Evolutionary conservation across 1,140 invertebrate species (phyloP).

Genomic region (Philopotamus ludificatus): DNA sequence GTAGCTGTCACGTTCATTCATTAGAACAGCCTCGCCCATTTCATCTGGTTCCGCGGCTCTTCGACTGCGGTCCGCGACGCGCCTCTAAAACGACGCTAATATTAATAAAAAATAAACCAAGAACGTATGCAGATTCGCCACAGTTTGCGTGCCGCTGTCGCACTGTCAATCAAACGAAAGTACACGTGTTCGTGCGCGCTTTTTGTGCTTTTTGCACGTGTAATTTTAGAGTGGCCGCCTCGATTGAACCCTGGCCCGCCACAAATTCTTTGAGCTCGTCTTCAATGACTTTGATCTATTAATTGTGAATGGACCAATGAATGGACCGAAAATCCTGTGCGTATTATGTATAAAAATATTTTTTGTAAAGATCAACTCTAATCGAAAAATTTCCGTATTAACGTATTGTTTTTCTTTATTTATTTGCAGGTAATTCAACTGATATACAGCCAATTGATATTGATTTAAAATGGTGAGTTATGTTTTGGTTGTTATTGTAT

Average conservation of each 20-base stretch:
- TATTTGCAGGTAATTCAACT: too few species aligned
- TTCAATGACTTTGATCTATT: slow-evolving; percentile 8
- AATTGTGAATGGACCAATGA: background rate
- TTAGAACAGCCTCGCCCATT: background rate
- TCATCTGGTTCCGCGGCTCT: background rate
- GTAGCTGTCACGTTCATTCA: slow-evolving; percentile 9
- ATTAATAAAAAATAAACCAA: too few species aligned
- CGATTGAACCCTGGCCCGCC: background rate
- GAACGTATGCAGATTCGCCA: background rate
- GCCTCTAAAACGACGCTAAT: background rate
- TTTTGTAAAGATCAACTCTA: too few species aligned
- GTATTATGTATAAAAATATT: too few species aligned
- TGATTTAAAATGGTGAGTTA: too few species aligned
- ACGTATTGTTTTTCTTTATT: too few species aligned
- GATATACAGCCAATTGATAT: too few species aligned
- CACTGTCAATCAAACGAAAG: slow-evolving; percentile 13
- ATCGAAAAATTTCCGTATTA: too few species aligned
- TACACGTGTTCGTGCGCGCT: slow-evolving; percentile 6
- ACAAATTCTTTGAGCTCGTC: background rate
- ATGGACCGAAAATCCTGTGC: too few species aligned
- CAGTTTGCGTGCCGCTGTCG: background rate
- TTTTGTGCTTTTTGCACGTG: slow-evolving; percentile 17
- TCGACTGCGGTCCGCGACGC: background rate
- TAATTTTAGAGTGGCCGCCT: slow-evolving; percentile 8
- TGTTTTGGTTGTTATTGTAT: too few species aligned